Evolutionary conservation across 2,113 vertebrate genomes (phyloP).

Genomic region (Micromys minutus): DNA sequence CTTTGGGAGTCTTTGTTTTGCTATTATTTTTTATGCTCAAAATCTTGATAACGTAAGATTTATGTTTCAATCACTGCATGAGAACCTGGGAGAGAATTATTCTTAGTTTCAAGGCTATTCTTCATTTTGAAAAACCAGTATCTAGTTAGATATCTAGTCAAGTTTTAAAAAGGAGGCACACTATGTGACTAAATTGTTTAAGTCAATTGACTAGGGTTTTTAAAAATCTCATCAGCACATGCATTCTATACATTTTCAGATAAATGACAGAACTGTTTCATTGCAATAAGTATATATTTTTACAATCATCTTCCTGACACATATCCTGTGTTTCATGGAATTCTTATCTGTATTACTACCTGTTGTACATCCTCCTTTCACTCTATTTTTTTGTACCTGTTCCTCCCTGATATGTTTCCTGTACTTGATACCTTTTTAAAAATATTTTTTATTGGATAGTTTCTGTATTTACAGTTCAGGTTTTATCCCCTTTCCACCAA

Average conservation of each 20-base stretch:
- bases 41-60: conserved; percentile 37
- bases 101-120: neutral
- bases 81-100: neutral
- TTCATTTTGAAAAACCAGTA: neutral
- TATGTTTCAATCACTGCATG: conserved; percentile 43
- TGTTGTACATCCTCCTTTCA: neutral
- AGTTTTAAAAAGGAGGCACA: conserved; percentile 38
- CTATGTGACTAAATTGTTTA: conserved; percentile 46
- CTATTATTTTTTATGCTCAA: neutral
- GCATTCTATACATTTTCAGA: neutral
- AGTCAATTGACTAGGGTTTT: conserved; percentile 43
- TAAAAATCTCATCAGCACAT: neutral
- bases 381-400: neutral
- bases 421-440: neutral
- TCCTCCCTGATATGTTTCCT: neutral
- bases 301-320: neutral
- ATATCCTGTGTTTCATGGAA: neutral
- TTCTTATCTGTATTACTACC: neutral
- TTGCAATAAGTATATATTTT: neutral
- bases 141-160: conserved; percentile 12
- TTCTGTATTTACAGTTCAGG: too few species aligned
- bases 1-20: conserved; percentile 11
- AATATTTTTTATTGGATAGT: too few species aligned
- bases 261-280: neutral
- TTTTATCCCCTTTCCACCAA: too few species aligned